Percentiles rank a stretch among this genome's conserved stretches.
Conservation (phyloP, 2,888 invertebrate species). For the Melanophora roralis region DNA sequence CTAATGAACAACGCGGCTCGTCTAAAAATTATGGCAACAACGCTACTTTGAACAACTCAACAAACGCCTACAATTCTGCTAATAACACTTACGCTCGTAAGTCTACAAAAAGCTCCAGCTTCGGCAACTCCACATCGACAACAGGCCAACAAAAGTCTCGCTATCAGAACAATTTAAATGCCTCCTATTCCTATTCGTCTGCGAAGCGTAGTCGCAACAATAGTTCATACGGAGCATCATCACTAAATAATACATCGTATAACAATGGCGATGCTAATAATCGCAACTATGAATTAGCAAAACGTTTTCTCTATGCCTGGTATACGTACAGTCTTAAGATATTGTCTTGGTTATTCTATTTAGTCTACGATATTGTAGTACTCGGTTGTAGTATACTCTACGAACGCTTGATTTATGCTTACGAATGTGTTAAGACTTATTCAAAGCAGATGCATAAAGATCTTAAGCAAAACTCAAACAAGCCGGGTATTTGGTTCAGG, state of each 20-base stretch:
- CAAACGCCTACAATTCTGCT: conserved; percentile 54
- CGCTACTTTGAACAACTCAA: conserved; percentile 27
- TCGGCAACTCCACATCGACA: conserved; percentile 31
- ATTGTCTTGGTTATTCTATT: conserved; percentile 86
- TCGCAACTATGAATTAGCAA: conserved; percentile 78
- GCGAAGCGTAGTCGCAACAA: conserved; percentile 69
- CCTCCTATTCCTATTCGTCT: conserved; percentile 70
- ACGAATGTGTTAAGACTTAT: conserved; percentile 68
- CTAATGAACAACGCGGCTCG: conserved; percentile 30
- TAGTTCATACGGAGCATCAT: conserved; percentile 48
- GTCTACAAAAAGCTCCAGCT: conserved; percentile 47
- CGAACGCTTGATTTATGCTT: conserved; percentile 71
- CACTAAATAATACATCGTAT: conserved; percentile 58
- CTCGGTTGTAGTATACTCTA: conserved; percentile 80
- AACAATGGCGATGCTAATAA: conserved; percentile 69
- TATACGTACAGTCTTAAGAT: conserved; percentile 81
- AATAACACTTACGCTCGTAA: conserved; percentile 64
- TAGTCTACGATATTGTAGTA: conserved; percentile 87
- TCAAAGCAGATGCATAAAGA: conserved; percentile 72
- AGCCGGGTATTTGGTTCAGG: conserved; percentile 74
- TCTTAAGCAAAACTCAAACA: conserved; percentile 75
- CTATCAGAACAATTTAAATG: conserved; percentile 61
- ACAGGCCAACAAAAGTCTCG: conserved; percentile 57
- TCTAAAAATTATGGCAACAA: conserved; percentile 7
- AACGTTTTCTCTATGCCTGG: conserved; percentile 79